Conservation (phyloP, 2,113 vertebrate genomes). For the Columbina picui region DNA sequence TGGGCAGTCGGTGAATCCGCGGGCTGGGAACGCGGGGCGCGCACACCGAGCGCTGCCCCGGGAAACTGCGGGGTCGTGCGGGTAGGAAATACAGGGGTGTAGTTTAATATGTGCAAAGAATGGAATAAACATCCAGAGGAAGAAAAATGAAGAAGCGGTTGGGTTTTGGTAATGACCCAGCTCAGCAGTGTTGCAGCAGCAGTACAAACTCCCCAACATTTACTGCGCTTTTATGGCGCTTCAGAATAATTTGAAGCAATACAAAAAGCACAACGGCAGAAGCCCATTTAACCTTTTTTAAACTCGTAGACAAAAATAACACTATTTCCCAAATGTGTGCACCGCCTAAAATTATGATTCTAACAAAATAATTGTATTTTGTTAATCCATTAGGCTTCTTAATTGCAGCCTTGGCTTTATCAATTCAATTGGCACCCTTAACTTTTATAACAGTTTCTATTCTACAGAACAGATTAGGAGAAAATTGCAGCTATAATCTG, state of each 20-base stretch:
- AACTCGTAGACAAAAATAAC: background rate
- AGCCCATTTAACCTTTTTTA: background rate
- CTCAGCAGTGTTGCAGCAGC: background rate
- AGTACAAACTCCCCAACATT: background rate
- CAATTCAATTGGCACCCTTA: conserved; percentile 69
- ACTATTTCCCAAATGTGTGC: background rate
- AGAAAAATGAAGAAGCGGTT: fast-evolving
- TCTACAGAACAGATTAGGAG: conserved; percentile 81
- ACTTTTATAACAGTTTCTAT: conserved; percentile 73
- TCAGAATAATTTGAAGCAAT: background rate
- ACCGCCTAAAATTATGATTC: background rate
- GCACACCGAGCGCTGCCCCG: too few relatives aligned
- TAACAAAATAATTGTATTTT: conserved; percentile 19
- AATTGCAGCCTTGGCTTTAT: conserved; percentile 62
- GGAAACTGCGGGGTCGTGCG: background rate
- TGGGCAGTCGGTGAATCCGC: background rate
- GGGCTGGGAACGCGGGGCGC: too few relatives aligned
- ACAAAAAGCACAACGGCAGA: background rate
- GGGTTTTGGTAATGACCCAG: background rate
- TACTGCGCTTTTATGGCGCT: background rate
- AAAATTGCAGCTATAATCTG: conserved; percentile 86
- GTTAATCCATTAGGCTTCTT: conserved; percentile 55
- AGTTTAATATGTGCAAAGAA: background rate
- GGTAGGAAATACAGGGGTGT: background rate
- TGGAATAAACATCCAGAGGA: background rate